Evolutionary conservation across 2,797 vertebrate genomes (phyloP).

Genomic region (Falco novaeseelandiae): DNA sequence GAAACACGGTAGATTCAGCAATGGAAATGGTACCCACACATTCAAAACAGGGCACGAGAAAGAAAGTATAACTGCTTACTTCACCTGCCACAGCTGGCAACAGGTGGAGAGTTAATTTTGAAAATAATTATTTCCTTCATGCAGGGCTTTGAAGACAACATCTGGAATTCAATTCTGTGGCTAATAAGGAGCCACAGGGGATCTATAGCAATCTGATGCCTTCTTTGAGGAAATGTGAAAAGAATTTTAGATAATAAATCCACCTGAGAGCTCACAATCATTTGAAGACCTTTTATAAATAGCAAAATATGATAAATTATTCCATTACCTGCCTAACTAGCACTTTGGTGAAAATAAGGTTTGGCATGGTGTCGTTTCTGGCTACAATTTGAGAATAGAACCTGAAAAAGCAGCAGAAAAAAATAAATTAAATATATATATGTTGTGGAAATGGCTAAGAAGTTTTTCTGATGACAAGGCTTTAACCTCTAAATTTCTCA

Average conservation of each 20-base stretch:
- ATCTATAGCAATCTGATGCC: neutral
- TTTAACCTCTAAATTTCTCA: neutral
- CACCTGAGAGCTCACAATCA: neutral
- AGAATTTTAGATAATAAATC: neutral
- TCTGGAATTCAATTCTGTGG: neutral
- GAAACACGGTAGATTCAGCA: neutral
- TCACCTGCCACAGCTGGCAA: neutral
- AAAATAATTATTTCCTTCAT: neutral
- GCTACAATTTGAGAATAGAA: neutral
- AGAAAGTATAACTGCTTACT: neutral
- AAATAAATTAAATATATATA: neutral
- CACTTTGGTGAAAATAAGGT: neutral
- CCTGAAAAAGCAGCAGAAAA: neutral
- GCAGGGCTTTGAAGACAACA: neutral
- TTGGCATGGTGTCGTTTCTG: neutral
- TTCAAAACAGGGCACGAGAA: neutral
- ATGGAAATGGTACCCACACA: neutral
- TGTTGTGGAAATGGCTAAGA: neutral
- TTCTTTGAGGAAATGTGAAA: constrained; percentile 1
- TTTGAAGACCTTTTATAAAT: constrained; percentile 8
- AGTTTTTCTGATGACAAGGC: neutral
- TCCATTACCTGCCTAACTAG: neutral
- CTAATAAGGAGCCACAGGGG: neutral
- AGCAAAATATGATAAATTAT: neutral
- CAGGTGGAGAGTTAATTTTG: neutral